Evolutionary conservation across 1,140 invertebrate genomes (phyloP), one percentile per base, ranked within the genome.

Genomic region (Drosophila ironensis): DNA sequence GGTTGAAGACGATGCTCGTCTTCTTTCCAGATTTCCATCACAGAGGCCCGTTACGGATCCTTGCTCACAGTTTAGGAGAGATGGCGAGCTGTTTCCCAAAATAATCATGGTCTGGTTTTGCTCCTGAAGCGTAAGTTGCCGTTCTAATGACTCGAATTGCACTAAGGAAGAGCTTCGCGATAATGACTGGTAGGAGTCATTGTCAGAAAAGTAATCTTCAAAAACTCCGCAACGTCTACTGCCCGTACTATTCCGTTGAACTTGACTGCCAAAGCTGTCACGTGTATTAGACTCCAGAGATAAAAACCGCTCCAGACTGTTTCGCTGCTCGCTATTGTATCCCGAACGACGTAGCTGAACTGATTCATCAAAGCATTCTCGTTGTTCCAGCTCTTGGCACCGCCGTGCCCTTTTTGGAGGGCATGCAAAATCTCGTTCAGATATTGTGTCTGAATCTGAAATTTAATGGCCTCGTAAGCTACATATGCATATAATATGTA

Each of bases 381-480:
- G 45, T 40, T 64, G 37, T 8, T 46, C 33, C 6, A 59, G 37
- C 9, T 89, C 88, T 27, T 93, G 92, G n/a, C 66, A 78, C 56
- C 93, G 93, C 17, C 94, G 92, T 16, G 95, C 91, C n/a, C 95
- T 91, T 87, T 96, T 96, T 33, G 95, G 93, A 22, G 95, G 95
- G 72, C 95, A 95, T 16, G 94, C 93, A 53, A 94, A 93, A 88
- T 96, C 95, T 46, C 95, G 92, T 77, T 96, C 95, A 33, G 94
- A 95, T 6, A 93, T 93, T 53, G 92, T 92, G 66, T 93, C 93
- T 46, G 90, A 84, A 82, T 92, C 91, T 91, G 68, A 1, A 87
- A 60, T 5, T 51, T 5, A 44, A 42, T n/a, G n/a, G n/a, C n/a
- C n/a, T n/a, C n/a, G n/a, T 41, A 40, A 17, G 7, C n/a, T 30